phyloP scores from a whole-genome alignment of 2,797 vertebrate species.

The Myotis daubentonii region DNA sequence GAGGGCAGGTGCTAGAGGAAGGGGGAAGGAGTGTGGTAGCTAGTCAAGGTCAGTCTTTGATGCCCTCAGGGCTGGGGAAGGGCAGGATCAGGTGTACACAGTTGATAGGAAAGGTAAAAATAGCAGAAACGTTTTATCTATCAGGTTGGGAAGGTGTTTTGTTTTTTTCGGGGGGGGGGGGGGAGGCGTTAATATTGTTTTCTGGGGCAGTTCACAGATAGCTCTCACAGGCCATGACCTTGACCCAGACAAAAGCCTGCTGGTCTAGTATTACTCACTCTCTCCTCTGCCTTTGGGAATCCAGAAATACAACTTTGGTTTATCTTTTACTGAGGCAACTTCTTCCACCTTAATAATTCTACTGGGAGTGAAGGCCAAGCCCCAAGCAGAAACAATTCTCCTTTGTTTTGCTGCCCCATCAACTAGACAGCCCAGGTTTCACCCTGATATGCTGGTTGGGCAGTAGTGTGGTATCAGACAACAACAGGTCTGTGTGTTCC shows the following conservation, averaged over 20 bases:
- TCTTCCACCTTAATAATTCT: not conserved
- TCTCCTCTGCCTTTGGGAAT: not conserved
- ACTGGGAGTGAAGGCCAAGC: not conserved
- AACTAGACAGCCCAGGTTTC: not conserved
- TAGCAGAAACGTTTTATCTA: not conserved
- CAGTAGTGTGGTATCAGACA: not conserved
- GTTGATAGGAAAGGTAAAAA: not conserved
- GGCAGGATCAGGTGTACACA: not conserved
- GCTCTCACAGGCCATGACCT: not conserved
- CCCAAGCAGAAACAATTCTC: not conserved
- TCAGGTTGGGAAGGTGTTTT: not conserved
- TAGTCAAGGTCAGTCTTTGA: not conserved
- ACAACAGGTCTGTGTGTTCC: not conserved
- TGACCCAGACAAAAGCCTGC: not conserved
- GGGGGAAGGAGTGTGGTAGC: not conserved
- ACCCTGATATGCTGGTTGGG: not conserved
- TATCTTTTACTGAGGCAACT: not conserved
- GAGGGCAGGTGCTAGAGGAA: not conserved
- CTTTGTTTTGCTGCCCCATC: not conserved
- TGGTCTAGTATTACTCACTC: not conserved
- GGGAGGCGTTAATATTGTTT: not conserved
- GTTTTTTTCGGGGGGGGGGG: too few species aligned
- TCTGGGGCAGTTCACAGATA: not conserved
- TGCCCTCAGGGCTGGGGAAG: not conserved
- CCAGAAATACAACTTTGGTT: not conserved